Conservation (phyloP, 2,797 vertebrate genomes). For the Tapirus indicus region DNA sequence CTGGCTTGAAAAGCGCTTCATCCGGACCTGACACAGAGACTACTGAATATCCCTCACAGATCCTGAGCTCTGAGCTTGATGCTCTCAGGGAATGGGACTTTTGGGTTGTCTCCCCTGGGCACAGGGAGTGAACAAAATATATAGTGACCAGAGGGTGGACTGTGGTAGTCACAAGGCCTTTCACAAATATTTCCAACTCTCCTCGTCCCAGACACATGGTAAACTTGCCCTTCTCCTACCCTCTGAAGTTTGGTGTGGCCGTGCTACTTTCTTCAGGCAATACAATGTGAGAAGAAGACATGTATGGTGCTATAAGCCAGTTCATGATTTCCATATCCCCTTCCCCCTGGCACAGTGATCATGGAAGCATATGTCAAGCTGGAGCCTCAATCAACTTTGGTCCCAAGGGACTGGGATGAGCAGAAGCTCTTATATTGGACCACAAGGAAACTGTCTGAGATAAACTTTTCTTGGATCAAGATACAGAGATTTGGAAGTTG, state of each 20-base stretch:
- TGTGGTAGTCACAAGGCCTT: neutral
- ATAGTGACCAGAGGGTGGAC: neutral
- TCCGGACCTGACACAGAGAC: neutral
- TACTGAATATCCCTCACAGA: neutral
- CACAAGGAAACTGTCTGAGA: conserved; percentile 2
- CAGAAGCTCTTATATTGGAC: neutral
- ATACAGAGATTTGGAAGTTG: neutral
- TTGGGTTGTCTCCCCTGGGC: neutral
- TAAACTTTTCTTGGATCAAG: neutral
- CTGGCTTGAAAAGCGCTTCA: conserved; percentile 2
- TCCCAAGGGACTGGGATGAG: neutral
- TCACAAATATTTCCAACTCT: neutral
- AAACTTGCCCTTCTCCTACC: neutral
- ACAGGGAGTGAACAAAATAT: neutral
- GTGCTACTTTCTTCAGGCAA: neutral
- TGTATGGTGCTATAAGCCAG: neutral
- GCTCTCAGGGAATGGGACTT: neutral
- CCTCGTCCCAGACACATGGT: neutral
- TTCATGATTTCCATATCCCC: neutral
- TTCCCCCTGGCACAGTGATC: neutral
- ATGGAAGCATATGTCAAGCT: neutral
- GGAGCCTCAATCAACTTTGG: neutral
- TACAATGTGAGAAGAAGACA: neutral
- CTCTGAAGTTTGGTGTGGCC: neutral
- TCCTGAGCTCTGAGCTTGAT: neutral